Conservation (phyloP, 2,888 invertebrate genomes). For the Drosophila monieri region DNA sequence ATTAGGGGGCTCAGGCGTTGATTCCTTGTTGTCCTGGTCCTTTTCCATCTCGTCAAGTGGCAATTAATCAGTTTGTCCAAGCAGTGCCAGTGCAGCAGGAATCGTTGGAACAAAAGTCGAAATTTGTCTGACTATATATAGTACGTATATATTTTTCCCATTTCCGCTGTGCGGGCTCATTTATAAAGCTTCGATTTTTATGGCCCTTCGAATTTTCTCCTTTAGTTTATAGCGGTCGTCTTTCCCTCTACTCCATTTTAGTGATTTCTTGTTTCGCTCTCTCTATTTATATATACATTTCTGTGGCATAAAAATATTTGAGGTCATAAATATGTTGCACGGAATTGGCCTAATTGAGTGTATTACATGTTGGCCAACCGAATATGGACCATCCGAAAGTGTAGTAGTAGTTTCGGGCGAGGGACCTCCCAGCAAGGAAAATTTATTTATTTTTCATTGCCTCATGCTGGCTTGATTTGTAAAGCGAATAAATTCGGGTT, state of each 20-base stretch:
- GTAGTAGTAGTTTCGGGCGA: constrained; percentile 20
- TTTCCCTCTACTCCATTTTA: constrained; percentile 17
- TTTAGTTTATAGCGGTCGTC: constrained; percentile 63
- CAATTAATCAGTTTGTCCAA: constrained; percentile 74
- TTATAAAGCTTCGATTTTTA: constrained; percentile 73
- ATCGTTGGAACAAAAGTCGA: constrained; percentile 17
- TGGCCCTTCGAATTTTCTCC: constrained; percentile 48
- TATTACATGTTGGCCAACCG: constrained; percentile 53
- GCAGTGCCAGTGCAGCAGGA: constrained; percentile 52
- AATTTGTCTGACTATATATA: constrained; percentile 22
- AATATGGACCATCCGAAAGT: constrained; percentile 18
- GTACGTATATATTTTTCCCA: constrained; percentile 1
- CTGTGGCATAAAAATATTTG: constrained; percentile 71
- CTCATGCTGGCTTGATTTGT: constrained; percentile 60
- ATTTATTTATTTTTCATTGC: constrained; percentile 59
- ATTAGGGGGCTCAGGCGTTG: constrained; percentile 25
- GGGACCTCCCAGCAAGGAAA: constrained; percentile 24
- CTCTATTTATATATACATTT: constrained; percentile 39
- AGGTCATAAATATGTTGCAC: constrained; percentile 65
- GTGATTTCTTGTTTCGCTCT: not conserved
- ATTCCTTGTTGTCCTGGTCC: constrained; percentile 15
- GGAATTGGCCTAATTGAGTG: constrained; percentile 73
- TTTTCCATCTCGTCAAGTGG: constrained; percentile 53
- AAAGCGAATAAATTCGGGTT: constrained; percentile 56
- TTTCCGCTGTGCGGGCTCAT: constrained; percentile 56